These are phyloP conservation scores for Drosophila borborema DNA, from an alignment of 2,888 invertebrate genomes.

Conservation along the genomic window DNA sequence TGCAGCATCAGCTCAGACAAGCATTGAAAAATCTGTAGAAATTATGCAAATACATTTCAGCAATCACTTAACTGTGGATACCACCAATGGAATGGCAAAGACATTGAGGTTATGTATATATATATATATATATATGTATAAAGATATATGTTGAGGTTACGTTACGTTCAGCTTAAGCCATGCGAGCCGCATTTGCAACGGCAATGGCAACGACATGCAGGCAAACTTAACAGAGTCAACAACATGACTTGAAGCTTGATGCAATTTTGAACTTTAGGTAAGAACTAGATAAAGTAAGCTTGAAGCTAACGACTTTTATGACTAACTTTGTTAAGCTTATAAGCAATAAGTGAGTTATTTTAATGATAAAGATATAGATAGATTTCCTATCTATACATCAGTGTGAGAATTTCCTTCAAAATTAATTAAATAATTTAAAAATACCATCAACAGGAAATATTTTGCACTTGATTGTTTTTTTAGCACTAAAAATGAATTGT, in stretches of 20 bases:
- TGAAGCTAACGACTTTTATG: background rate
- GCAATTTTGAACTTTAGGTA: conserved; percentile 1
- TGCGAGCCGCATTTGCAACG: conserved; percentile 1
- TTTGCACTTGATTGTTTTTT: no score
- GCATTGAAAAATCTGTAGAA: conserved; percentile 79
- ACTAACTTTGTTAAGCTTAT: background rate
- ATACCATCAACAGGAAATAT: no score
- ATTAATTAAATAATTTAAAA: no score
- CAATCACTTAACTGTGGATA: conserved; percentile 73
- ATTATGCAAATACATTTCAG: conserved; percentile 81
- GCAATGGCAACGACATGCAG: conserved; percentile 1
- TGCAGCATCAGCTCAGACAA: conserved; percentile 44
- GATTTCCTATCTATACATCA: no score
- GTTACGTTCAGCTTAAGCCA: conserved; percentile 10
- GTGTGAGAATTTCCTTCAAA: no score
- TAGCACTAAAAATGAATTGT: no score
- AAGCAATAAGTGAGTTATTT: background rate
- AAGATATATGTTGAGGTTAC: background rate
- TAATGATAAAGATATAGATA: background rate
- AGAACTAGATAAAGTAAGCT: background rate
- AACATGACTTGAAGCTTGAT: conserved; percentile 27
- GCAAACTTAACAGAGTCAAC: conserved; percentile 26
- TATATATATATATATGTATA: background rate
- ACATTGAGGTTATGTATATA: background rate
- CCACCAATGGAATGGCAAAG: conserved; percentile 24